Conservation (phyloP, 2,797 vertebrate species). For the Syngnathus rostellatus region DNA sequence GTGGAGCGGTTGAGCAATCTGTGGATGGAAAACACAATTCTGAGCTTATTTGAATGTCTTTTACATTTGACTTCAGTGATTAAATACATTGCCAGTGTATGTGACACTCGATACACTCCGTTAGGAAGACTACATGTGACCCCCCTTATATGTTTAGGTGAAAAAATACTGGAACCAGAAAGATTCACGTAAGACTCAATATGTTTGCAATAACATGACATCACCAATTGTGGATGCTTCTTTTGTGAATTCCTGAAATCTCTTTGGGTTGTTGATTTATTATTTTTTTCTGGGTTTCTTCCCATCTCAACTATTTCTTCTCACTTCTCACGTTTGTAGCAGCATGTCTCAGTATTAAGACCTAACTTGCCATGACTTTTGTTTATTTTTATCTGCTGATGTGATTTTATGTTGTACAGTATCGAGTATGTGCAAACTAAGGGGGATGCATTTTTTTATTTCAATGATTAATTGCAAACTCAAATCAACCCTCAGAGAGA, state of each 20-base stretch:
- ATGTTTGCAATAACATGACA: neutral
- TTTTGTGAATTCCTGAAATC: neutral
- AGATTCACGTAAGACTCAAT: neutral
- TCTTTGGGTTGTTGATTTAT: neutral
- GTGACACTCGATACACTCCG: neutral
- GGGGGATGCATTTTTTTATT: neutral
- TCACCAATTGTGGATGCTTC: neutral
- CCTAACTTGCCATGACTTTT: neutral
- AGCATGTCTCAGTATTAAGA: neutral
- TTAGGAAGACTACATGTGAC: neutral
- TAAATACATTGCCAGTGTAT: neutral
- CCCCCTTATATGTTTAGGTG: neutral
- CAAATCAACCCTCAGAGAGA: neutral
- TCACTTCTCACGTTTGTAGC: neutral
- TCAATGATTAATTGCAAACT: neutral
- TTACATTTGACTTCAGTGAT: neutral
- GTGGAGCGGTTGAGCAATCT: conserved; percentile 60
- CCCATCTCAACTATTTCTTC: neutral
- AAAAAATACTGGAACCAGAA: neutral
- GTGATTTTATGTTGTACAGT: neutral
- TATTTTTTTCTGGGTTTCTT: neutral
- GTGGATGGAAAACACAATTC: conserved; percentile 12
- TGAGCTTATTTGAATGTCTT: neutral
- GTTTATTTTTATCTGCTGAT: neutral
- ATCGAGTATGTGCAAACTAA: neutral